Evolutionary conservation across 2,797 vertebrate genomes (phyloP).

Genomic region (Phyllotis vaccarum): DNA sequence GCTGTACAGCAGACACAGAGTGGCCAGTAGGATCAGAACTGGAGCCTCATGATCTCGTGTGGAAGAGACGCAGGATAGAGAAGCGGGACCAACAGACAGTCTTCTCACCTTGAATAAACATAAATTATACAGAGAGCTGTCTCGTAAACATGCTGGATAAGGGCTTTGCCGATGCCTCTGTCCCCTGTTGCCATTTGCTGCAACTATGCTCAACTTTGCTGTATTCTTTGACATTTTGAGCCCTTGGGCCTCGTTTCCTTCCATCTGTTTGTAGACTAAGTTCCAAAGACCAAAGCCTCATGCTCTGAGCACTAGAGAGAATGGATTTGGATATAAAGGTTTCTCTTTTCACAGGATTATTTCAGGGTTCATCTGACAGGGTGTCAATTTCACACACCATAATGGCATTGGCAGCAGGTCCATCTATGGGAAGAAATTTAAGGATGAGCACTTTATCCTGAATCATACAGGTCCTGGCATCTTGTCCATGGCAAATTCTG

Average conservation of each 20-base stretch:
- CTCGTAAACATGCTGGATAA: conserved; percentile 6
- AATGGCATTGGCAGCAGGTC: not conserved
- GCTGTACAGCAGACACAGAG: not conserved
- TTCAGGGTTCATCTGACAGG: not conserved
- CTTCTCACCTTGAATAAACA: not conserved
- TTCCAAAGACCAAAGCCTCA: not conserved
- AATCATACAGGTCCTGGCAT: not conserved
- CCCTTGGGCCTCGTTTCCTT: not conserved
- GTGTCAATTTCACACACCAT: not conserved
- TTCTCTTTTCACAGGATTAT: not conserved
- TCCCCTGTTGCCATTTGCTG: not conserved
- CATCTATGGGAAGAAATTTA: not conserved
- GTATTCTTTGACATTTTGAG: not conserved
- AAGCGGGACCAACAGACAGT: not conserved
- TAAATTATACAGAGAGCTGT: not conserved
- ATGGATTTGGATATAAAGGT: not conserved
- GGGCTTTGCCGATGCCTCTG: not conserved
- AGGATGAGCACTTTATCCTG: not conserved
- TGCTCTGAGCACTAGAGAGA: not conserved
- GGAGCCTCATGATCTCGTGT: not conserved
- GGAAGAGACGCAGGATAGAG: not conserved
- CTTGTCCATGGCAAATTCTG: not conserved
- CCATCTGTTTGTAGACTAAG: not conserved
- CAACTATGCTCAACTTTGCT: no score
- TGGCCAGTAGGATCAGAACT: not conserved